A percentile compares a stretch with the other conserved stretches of the same genome.
These are phyloP conservation scores for Chironomus tepperi DNA, from an alignment of 1,140 invertebrate genomes.

Conservation along the genomic window DNA sequence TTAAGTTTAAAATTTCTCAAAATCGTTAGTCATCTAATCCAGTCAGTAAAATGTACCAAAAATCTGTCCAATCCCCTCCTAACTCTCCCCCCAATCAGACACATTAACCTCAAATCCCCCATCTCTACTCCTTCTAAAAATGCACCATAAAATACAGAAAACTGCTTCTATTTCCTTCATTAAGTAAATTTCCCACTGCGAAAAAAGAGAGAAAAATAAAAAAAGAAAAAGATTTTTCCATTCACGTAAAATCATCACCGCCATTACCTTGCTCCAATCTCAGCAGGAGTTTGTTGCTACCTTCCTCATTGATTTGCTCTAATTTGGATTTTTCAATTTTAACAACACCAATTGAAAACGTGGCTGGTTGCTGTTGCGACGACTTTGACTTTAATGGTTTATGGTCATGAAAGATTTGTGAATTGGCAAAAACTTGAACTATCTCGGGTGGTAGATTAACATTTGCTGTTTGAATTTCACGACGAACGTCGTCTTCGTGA, in stretches of 20 bases:
- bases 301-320: slow-evolving; percentile 14
- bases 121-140: too few relatives aligned
- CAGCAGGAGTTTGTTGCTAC: background rate
- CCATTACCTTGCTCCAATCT: slow-evolving; percentile 13
- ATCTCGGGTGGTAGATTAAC: slow-evolving; percentile 38
- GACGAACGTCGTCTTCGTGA: slow-evolving; percentile 38
- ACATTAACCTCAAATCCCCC: too few relatives aligned
- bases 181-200: slow-evolving; percentile 36
- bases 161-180: slow-evolving; percentile 26
- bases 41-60: too few relatives aligned
- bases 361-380: slow-evolving; percentile 33
- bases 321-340: slow-evolving; percentile 6
- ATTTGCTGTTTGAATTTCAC: slow-evolving; percentile 38
- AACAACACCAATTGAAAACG: background rate
- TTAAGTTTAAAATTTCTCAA: too few relatives aligned
- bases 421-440: slow-evolving; percentile 38
- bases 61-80: too few relatives aligned
- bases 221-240: slow-evolving; percentile 32
- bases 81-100: too few relatives aligned
- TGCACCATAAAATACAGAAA: background rate
- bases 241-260: slow-evolving; percentile 17
- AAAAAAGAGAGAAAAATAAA: background rate
- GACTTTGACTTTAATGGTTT: slow-evolving; percentile 35
- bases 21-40: too few relatives aligned
- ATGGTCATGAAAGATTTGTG: slow-evolving; percentile 40